A percentile compares a stretch with the other conserved stretches of the same genome.
Evolutionary conservation across 1,140 invertebrate species (phyloP).

Genomic region (Caenorhabditis tropicalis): DNA sequence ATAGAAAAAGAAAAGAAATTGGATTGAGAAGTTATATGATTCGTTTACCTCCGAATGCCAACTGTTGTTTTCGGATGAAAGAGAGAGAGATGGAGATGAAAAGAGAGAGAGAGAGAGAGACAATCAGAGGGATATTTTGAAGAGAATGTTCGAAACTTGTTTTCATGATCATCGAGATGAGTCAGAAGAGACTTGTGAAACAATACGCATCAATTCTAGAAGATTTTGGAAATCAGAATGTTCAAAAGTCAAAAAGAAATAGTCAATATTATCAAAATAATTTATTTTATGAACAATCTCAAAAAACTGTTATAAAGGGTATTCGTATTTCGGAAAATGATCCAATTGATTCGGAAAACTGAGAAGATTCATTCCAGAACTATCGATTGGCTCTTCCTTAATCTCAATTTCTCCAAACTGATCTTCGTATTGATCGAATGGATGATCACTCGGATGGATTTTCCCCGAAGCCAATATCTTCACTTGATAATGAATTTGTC

Average conservation of each 20-base stretch:
- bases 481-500: neutral
- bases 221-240: too few relatives aligned
- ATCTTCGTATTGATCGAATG: too few relatives aligned
- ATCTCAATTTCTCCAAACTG: too few relatives aligned
- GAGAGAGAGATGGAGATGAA: neutral
- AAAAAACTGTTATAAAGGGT: too few relatives aligned
- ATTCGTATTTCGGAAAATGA: too few relatives aligned
- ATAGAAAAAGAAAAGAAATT: neutral
- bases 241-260: too few relatives aligned
- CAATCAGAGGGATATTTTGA: neutral
- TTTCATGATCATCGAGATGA: neutral
- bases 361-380: too few relatives aligned
- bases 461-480: neutral
- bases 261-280: too few relatives aligned
- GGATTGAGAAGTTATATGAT: neutral
- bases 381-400: too few relatives aligned
- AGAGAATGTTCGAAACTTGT: neutral
- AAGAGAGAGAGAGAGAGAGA: neutral
- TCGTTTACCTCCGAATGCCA: neutral
- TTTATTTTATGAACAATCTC: too few relatives aligned
- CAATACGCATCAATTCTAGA: too few relatives aligned
- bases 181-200: neutral
- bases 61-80: constrained; percentile 30
- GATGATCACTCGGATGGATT: neutral
- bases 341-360: too few relatives aligned